Evolutionary conservation across 2,888 invertebrate genomes (phyloP), one percentile per base, ranked within the genome.

Genomic region (Rhagium mordax): DNA sequence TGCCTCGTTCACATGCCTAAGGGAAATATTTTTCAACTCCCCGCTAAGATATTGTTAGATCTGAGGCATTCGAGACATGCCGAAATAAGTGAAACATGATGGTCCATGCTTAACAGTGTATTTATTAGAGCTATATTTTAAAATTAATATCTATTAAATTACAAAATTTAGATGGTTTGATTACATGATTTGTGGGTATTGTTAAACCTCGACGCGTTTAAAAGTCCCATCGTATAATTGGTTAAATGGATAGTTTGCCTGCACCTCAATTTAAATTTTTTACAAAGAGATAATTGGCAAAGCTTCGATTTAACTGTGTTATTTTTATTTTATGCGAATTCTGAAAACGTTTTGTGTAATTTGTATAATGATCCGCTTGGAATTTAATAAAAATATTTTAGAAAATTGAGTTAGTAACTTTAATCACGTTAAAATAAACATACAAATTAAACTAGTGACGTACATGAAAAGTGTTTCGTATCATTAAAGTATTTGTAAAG

Each of bases 171-270:
- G 75, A 74, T 74, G 69, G 66, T 71, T 59, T 71, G 75, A 74
- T 78, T 71, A 74, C 75, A 75, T 78, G 74, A 75, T 75, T 75
- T 70, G 72, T 75, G 49, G 67, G 68, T 53, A 75, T 78, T 74
- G 59, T 71, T 70, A 20, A 53, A 20, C 29, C 33, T 55, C 53
- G 65, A 65, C 53, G 65, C 21, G 20, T 53, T 10, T 0, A 33
- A 64, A 29, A 33, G 53, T 29, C 7, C 53, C 53, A 59, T 59
- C 59, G 3, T 29, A 33, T 65, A 65, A 65, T 65, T 65, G 65
- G 65, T 33, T 65, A 65, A 65, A 16, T 65, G 65, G 65, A 48
- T 53, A 53, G 65, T 20, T 65, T 55, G 65, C 33, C 65, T 65
- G 65, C 51, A 13, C 53, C 53, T 53, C 20, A 20, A 48, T 20